These are phyloP conservation scores for Nasonia vitripennis DNA, from an alignment of 1,140 invertebrate genomes.

Conservation along the genomic window DNA sequence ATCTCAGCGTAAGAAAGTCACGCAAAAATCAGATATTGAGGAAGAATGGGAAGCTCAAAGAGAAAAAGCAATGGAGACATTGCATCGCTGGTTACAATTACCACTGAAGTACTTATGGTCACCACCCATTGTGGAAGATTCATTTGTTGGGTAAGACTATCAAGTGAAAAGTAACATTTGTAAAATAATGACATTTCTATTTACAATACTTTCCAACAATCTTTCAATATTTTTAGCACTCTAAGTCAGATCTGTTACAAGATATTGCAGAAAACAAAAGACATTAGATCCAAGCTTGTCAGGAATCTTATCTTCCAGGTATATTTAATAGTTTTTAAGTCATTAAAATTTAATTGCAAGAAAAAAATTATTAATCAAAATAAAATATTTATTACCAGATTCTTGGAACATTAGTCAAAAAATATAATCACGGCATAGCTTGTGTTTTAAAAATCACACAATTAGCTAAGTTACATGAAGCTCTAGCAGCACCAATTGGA, in stretches of 20 bases:
- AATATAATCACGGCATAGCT: slow-evolving; percentile 85
- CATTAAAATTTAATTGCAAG: slow-evolving; percentile 9
- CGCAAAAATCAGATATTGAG: slow-evolving; percentile 64
- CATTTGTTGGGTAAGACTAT: slow-evolving; percentile 85
- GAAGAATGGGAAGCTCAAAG: slow-evolving; percentile 78
- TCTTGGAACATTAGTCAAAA: slow-evolving; percentile 86
- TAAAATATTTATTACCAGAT: slow-evolving; percentile 75
- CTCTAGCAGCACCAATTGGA: slow-evolving; percentile 81
- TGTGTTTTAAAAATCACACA: slow-evolving; percentile 83
- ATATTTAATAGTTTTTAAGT: slow-evolving; percentile 28
- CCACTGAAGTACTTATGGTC: slow-evolving; percentile 86
- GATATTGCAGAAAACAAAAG: slow-evolving; percentile 81
- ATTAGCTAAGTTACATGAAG: slow-evolving; percentile 85
- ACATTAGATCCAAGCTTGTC: slow-evolving; percentile 79
- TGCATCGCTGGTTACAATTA: slow-evolving; percentile 81
- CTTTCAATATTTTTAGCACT: slow-evolving; percentile 74
- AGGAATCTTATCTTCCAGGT: slow-evolving; percentile 80
- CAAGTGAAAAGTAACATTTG: not conserved
- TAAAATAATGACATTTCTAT: slow-evolving; percentile 16
- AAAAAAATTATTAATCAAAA: not conserved
- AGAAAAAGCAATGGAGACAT: slow-evolving; percentile 79
- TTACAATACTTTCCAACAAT: slow-evolving; percentile 10
- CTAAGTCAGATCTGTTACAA: slow-evolving; percentile 85
- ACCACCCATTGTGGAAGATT: slow-evolving; percentile 87
- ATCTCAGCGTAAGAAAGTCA: slow-evolving; percentile 63